A percentile compares a stretch with the other conserved stretches of the same genome.
Conservation (phyloP, 2,888 invertebrate genomes). For the Fragum sueziense region DNA sequence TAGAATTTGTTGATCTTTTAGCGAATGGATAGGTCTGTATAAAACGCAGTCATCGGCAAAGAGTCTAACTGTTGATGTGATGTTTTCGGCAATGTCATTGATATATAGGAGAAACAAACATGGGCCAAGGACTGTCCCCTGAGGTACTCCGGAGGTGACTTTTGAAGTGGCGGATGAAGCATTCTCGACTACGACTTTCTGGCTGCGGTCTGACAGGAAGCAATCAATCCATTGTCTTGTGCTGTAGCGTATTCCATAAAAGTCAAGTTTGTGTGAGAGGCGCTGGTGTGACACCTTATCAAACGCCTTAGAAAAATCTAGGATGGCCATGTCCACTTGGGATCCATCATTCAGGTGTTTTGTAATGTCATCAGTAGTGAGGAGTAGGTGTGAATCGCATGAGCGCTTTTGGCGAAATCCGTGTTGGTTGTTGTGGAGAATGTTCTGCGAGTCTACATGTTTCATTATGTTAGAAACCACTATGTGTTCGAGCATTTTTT, state of each 20-base stretch:
- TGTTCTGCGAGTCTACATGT: not conserved
- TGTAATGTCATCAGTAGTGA: not conserved
- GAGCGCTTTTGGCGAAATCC: not conserved
- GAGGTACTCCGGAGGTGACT: slow-evolving; percentile 12
- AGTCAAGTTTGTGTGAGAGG: slow-evolving; percentile 11
- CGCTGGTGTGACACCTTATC: slow-evolving; percentile 16
- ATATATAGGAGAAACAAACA: slow-evolving; percentile 27
- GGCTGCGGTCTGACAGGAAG: too few relatives aligned
- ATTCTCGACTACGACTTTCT: slow-evolving; percentile 11
- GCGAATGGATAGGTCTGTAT: not conserved
- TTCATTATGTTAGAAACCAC: not conserved
- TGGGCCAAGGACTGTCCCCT: slow-evolving; percentile 19
- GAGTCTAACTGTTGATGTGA: slow-evolving; percentile 10
- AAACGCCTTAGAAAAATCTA: not conserved
- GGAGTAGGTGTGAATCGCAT: not conserved
- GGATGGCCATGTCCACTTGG: slow-evolving; percentile 1
- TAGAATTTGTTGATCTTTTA: not conserved
- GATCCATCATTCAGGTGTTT: not conserved
- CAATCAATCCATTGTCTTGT: too few relatives aligned
- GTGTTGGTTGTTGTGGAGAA: not conserved
- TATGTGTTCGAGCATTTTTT: slow-evolving; percentile 11
- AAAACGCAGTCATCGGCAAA: slow-evolving; percentile 1
- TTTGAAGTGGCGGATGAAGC: not conserved
- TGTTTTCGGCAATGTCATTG: slow-evolving; percentile 22
- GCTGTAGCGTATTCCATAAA: slow-evolving; percentile 8